These are phyloP conservation scores for Lypha dubia DNA, from an alignment of 2,888 invertebrate genomes.

Conservation along the genomic window DNA sequence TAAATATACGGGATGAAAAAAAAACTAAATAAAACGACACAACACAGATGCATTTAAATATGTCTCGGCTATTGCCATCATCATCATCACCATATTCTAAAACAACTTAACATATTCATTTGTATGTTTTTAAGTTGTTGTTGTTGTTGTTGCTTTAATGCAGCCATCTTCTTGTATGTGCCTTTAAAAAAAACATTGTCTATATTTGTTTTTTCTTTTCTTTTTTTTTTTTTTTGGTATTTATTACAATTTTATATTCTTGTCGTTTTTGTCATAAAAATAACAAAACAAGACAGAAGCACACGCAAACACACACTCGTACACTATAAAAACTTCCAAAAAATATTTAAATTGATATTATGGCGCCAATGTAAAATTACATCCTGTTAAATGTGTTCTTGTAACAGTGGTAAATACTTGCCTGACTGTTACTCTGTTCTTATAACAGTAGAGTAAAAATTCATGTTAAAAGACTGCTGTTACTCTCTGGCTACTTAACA, in stretches of 20 bases:
- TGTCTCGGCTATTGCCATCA: conserved; percentile 24
- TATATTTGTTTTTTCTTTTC: conserved; percentile 11
- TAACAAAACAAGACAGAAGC: background rate
- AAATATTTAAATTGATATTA: conserved; percentile 6
- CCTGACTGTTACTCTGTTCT: too few relatives aligned
- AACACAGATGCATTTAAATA: conserved; percentile 17
- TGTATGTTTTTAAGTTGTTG: conserved; percentile 47
- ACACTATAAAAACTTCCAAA: background rate
- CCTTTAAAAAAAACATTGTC: conserved; percentile 42
- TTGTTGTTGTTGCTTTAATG: conserved; percentile 53
- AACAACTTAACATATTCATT: conserved; percentile 65
- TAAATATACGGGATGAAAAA: too few relatives aligned
- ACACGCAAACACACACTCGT: background rate
- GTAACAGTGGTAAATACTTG: background rate
- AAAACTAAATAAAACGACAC: background rate
- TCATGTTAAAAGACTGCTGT: background rate
- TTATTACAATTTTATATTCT: conserved; percentile 15
- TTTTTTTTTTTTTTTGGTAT: background rate
- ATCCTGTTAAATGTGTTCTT: background rate
- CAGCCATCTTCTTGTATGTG: conserved; percentile 46
- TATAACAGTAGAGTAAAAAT: background rate
- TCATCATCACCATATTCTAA: conserved; percentile 35
- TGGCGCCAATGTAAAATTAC: conserved; percentile 53
- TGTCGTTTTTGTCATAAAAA: conserved; percentile 22
- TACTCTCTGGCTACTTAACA: background rate